Conservation (phyloP, 2,888 invertebrate genomes). For the Caradrina kadenii region DNA sequence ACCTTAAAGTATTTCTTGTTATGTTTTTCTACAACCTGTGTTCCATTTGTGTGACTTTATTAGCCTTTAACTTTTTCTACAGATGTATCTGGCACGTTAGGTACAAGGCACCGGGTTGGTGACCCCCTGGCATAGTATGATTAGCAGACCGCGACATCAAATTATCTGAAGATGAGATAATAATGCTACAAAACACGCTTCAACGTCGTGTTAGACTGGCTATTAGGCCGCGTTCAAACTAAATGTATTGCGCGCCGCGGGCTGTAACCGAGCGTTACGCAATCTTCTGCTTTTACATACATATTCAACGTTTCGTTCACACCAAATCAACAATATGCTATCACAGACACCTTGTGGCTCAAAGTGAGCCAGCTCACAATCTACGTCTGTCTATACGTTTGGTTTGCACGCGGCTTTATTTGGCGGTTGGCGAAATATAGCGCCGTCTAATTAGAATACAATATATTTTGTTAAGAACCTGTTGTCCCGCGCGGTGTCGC, state of each 20-base stretch:
- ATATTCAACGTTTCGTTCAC: neutral
- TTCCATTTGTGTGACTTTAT: neutral
- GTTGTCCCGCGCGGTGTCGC: constrained; percentile 16
- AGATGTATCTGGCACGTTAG: neutral
- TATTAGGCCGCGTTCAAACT: neutral
- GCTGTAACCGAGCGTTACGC: neutral
- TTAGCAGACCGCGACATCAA: constrained; percentile 26
- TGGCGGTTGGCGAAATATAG: constrained; percentile 8
- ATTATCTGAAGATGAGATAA: constrained; percentile 40
- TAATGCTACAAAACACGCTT: constrained; percentile 20
- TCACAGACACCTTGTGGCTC: neutral
- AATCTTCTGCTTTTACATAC: neutral
- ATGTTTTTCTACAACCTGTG: neutral
- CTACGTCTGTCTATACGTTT: neutral
- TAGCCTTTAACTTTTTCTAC: neutral
- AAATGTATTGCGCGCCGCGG: no score
- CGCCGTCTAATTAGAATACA: constrained; percentile 10
- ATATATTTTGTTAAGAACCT: constrained; percentile 35
- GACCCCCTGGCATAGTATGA: constrained; percentile 32
- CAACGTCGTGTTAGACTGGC: constrained; percentile 15
- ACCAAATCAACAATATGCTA: no score
- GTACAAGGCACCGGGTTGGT: constrained; percentile 19
- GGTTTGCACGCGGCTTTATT: neutral
- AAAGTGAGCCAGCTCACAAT: neutral
- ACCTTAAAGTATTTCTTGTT: neutral